Evolutionary conservation across 2,888 invertebrate species (phyloP).

Genomic region (Villa cingulata): DNA sequence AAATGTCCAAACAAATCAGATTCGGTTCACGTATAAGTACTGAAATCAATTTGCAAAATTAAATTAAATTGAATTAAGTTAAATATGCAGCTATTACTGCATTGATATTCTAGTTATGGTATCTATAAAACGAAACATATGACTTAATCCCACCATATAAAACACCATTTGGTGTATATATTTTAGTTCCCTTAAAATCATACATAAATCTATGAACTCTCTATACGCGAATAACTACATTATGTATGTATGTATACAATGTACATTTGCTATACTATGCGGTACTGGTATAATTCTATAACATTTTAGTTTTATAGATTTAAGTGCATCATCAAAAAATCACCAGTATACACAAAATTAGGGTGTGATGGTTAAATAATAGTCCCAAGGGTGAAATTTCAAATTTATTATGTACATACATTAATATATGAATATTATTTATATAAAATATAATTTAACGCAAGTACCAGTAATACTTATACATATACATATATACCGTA

Average conservation of each 20-base stretch:
- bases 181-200: not conserved
- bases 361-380: constrained; percentile 37
- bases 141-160: constrained; percentile 16
- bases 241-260: too few species aligned
- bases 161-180: constrained; percentile 10
- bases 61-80: constrained; percentile 13
- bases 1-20: constrained; percentile 19
- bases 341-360: constrained; percentile 24
- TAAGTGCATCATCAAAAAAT: constrained; percentile 28
- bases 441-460: not conserved
- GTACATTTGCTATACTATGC: too few species aligned
- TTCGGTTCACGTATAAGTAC: constrained; percentile 14
- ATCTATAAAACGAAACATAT: constrained; percentile 16
- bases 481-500: too few species aligned
- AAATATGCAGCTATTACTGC: constrained; percentile 13
- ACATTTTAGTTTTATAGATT: constrained; percentile 16
- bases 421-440: not conserved
- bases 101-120: constrained; percentile 3
- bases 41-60: constrained; percentile 15
- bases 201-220: not conserved
- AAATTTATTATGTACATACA: constrained; percentile 12
- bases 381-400: constrained; percentile 31
- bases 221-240: too few species aligned
- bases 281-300: too few species aligned
- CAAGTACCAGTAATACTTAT: not conserved